These are phyloP conservation scores for Bombyx huttoni DNA, from an alignment of 2,888 invertebrate species.

Conservation along the genomic window DNA sequence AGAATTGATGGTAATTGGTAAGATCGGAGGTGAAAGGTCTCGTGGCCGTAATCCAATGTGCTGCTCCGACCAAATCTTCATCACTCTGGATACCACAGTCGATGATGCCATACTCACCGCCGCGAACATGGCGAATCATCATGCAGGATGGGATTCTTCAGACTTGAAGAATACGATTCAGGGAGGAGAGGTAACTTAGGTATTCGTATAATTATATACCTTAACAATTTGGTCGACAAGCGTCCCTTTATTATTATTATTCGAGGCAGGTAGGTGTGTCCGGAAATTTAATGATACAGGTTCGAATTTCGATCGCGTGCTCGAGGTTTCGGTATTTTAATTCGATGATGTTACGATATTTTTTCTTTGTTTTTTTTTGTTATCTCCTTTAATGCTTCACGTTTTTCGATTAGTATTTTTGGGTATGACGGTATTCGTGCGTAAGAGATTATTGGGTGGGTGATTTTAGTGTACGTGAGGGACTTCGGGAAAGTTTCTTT, in stretches of 20 bases:
- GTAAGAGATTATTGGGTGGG: slow-evolving; percentile 10
- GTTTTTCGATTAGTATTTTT: slow-evolving; percentile 14
- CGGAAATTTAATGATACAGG: slow-evolving; percentile 49
- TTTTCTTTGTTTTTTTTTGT: slow-evolving; percentile 21
- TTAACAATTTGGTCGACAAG: slow-evolving; percentile 11
- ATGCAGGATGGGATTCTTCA: too few species aligned
- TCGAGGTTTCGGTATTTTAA: slow-evolving; percentile 41
- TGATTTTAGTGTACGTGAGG: neutral
- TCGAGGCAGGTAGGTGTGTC: slow-evolving; percentile 44
- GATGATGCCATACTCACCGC: too few species aligned
- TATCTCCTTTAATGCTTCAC: slow-evolving; percentile 8
- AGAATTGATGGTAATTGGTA: too few species aligned
- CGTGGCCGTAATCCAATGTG: too few species aligned
- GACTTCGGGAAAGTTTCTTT: neutral
- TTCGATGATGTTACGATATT: slow-evolving; percentile 17
- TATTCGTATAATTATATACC: neutral
- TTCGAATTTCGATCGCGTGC: slow-evolving; percentile 59
- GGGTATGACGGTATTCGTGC: slow-evolving; percentile 20
- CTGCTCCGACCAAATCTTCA: too few species aligned
- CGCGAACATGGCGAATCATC: too few species aligned
- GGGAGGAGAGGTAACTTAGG: too few species aligned
- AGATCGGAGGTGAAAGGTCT: too few species aligned
- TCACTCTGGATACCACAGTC: too few species aligned
- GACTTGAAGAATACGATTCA: too few species aligned
- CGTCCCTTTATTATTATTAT: slow-evolving; percentile 30